Evolutionary conservation across 2,113 vertebrate species (phyloP).

Genomic region (Anguilla japonica): DNA sequence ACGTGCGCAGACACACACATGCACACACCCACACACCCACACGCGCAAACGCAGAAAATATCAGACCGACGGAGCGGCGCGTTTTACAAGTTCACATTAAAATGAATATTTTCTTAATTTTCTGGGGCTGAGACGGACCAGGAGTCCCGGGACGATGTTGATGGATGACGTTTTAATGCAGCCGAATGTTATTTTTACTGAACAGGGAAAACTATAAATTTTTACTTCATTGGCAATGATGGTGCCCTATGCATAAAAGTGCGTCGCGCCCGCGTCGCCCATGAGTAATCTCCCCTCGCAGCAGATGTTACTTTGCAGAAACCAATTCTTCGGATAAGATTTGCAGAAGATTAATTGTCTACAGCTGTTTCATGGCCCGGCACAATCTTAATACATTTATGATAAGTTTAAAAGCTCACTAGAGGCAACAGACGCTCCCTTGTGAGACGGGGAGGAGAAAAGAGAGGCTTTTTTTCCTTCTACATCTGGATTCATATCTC

Average conservation of each 20-base stretch:
- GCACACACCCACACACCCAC: conserved; percentile 36
- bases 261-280: conserved; percentile 76
- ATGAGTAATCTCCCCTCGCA: conserved; percentile 92
- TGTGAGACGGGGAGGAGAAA: conserved; percentile 67
- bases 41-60: conserved; percentile 28
- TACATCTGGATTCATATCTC: conserved; percentile 95
- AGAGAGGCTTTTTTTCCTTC: conserved; percentile 85
- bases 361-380: conserved; percentile 99
- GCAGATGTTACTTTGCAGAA: conserved; percentile 96
- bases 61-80: conserved; percentile 73
- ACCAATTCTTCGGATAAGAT: conserved; percentile 97
- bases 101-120: conserved; percentile 98
- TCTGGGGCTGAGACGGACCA: conserved; percentile 78
- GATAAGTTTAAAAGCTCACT: conserved; percentile 98
- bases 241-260: conserved; percentile 89
- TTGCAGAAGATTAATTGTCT: conserved; percentile 99
- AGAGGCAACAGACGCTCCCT: conserved; percentile 84
- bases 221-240: conserved; percentile 97
- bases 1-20: not conserved
- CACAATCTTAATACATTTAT: conserved; percentile 99
- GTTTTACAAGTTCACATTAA: conserved; percentile 83
- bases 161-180: conserved; percentile 99
- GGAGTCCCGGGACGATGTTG: conserved; percentile 87
- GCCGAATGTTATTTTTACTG: conserved; percentile 99
- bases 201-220: conserved; percentile 99